phyloP scores from a whole-genome alignment of 2,113 vertebrate species.

The Anarrhichthys ocellatus region DNA sequence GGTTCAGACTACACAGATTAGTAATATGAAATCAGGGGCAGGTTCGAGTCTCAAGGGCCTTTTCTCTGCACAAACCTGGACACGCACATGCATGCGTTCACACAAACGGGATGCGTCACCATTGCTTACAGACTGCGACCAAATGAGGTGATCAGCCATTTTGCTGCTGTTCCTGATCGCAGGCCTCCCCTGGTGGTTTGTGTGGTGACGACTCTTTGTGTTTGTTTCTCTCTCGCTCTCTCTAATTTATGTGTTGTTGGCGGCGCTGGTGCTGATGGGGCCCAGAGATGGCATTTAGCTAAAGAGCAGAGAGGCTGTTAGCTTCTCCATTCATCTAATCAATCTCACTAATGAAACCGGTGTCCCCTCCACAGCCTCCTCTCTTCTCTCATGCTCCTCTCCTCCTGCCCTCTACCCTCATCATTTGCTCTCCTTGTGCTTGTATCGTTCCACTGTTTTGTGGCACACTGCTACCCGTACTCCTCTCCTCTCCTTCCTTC shows the following conservation, averaged over 20 bases:
- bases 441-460: constrained; percentile 29
- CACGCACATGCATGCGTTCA: constrained; percentile 15
- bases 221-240: constrained; percentile 32
- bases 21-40: constrained; percentile 45
- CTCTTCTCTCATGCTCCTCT: constrained; percentile 40
- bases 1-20: constrained; percentile 43
- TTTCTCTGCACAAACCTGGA: constrained; percentile 24
- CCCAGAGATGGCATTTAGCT: constrained; percentile 84
- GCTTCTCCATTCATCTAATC: constrained; percentile 83
- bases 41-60: constrained; percentile 24
- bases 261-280: constrained; percentile 76
- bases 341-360: constrained; percentile 83
- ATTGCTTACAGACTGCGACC: constrained; percentile 40
- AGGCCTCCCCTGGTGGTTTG: constrained; percentile 54
- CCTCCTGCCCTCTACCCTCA: constrained; percentile 60
- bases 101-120: constrained; percentile 3
- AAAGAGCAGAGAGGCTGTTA: constrained; percentile 84
- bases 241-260: constrained; percentile 80
- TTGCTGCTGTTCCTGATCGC: constrained; percentile 26
- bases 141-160: constrained; percentile 61
- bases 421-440: constrained; percentile 57
- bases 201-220: constrained; percentile 55
- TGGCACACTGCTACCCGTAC: neutral
- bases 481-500: constrained; percentile 28
- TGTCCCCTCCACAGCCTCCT: constrained; percentile 72